phyloP scores from a whole-genome alignment of 2,797 vertebrate genomes.

The Melanotaenia maccullochi region DNA sequence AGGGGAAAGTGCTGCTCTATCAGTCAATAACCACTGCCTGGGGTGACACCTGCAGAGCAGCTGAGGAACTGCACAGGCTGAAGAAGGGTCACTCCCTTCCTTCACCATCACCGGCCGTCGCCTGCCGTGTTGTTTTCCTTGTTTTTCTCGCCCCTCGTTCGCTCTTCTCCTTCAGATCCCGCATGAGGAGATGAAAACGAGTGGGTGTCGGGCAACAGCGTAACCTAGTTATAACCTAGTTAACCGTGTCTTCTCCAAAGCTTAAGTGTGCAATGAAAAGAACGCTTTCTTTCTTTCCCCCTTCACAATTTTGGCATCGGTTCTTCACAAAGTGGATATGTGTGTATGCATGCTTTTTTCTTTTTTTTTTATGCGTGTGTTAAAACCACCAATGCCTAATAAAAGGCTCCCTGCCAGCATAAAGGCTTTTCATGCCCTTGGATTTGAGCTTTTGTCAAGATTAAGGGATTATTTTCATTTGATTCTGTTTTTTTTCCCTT shows the following conservation, averaged over 20 bases:
- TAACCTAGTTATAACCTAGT: conserved; percentile 47
- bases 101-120: background rate
- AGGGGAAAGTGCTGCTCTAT: conserved; percentile 32
- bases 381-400: conserved; percentile 68
- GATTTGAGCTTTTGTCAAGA: conserved; percentile 79
- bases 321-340: conserved; percentile 54
- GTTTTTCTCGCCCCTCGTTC: too few species aligned
- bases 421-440: conserved; percentile 75
- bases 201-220: conserved; percentile 49
- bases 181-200: conserved; percentile 24
- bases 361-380: conserved; percentile 44
- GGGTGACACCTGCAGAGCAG: conserved; percentile 70
- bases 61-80: conserved; percentile 34
- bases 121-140: background rate
- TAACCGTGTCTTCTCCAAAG: conserved; percentile 54
- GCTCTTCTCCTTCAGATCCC: background rate
- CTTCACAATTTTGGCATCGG: conserved; percentile 57
- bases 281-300: conserved; percentile 51
- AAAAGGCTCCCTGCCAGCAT: conserved; percentile 70
- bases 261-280: conserved; percentile 53
- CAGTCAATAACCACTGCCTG: conserved; percentile 56
- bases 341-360: conserved; percentile 39
- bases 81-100: background rate
- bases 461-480: conserved; percentile 81
- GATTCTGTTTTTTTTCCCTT: conserved; percentile 64